phyloP scores from a whole-genome alignment of 1,140 invertebrate genomes.

The Hycleus cichorii region DNA sequence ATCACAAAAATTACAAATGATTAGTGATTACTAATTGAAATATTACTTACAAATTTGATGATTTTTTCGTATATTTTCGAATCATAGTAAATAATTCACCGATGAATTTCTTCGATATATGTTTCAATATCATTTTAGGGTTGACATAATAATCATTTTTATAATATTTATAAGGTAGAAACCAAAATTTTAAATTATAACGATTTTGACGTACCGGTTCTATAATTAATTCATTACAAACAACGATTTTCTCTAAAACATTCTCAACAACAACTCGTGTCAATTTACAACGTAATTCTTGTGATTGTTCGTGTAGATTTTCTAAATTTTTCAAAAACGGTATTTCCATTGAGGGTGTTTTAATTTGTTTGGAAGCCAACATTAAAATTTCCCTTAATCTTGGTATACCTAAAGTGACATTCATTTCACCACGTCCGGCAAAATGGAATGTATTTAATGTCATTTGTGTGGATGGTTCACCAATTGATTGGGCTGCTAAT shows the following conservation, averaged over 20 bases:
- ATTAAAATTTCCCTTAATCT: conserved; percentile 94
- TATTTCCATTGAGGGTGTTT: conserved; percentile 94
- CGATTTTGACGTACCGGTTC: conserved; percentile 44
- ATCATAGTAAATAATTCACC: conserved; percentile 49
- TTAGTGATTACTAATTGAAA: not conserved
- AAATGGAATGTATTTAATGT: conserved; percentile 99
- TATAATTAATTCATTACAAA: conserved; percentile 54
- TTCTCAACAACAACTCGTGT: conserved; percentile 70
- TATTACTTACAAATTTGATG: conserved; percentile 30
- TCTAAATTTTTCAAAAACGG: conserved; percentile 57
- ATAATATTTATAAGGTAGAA: conserved; percentile 66
- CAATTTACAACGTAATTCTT: conserved; percentile 60
- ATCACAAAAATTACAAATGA: not conserved
- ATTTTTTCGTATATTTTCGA: conserved; percentile 37
- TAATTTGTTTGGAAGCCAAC: conserved; percentile 85
- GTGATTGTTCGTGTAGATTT: conserved; percentile 54
- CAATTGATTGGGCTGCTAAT: conserved; percentile 90
- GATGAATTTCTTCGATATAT: conserved; percentile 60
- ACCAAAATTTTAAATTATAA: conserved; percentile 59
- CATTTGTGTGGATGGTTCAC: conserved; percentile 99
- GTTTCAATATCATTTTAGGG: conserved; percentile 60
- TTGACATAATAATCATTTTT: conserved; percentile 61
- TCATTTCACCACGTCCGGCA: conserved; percentile 99
- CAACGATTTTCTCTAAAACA: conserved; percentile 67
- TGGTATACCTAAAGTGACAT: conserved; percentile 97